Evolutionary conservation across 2,888 invertebrate species (phyloP).

Genomic region (Tetragonula carbonaria): DNA sequence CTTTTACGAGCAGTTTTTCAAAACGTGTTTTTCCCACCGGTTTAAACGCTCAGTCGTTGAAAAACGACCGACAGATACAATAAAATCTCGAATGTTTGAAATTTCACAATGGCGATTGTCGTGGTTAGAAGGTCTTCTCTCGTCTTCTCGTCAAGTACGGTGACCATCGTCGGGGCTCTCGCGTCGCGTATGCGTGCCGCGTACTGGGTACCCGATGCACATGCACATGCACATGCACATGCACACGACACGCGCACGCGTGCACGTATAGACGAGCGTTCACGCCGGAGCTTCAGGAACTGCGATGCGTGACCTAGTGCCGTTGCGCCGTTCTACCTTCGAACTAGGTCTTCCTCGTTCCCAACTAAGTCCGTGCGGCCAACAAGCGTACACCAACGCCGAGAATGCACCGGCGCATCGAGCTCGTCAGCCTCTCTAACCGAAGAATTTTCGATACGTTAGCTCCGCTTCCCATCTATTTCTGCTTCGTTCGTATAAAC

Average conservation of each 20-base stretch:
- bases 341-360: conserved; percentile 83
- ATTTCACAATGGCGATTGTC: conserved; percentile 1
- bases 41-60: neutral
- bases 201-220: conserved; percentile 59
- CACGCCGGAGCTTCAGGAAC: conserved; percentile 77
- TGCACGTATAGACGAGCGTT: conserved; percentile 45
- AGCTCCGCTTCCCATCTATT: neutral
- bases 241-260: conserved; percentile 49
- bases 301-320: conserved; percentile 84
- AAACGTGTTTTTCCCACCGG: no score
- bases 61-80: neutral
- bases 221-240: conserved; percentile 59
- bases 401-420: conserved; percentile 44
- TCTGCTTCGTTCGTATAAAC: neutral
- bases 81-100: conserved; percentile 15
- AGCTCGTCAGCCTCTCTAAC: neutral
- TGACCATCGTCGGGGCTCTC: conserved; percentile 53
- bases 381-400: conserved; percentile 27
- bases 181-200: conserved; percentile 70
- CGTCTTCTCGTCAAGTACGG: conserved; percentile 7
- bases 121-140: neutral
- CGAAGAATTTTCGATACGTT: neutral
- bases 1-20: neutral
- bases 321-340: conserved; percentile 82
- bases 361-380: conserved; percentile 62